These are phyloP conservation scores for Melanaphis sacchari DNA, from an alignment of 1,140 invertebrate genomes.

Conservation along the genomic window DNA sequence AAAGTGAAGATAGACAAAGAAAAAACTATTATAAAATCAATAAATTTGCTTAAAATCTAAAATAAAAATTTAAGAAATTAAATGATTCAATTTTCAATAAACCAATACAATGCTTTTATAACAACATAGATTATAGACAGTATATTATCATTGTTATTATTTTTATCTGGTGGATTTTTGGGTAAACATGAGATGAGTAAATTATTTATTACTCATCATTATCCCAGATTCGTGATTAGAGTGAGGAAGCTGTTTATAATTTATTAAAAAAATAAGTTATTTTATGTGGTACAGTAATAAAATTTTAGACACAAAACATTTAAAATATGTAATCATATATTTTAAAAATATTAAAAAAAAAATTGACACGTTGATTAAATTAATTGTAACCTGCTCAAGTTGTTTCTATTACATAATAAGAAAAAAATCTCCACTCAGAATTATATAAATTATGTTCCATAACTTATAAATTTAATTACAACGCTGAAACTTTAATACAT, in stretches of 20 bases:
- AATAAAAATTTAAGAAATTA: too few relatives aligned
- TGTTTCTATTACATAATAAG: not conserved
- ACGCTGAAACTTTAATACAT: not conserved
- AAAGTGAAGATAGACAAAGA: too few relatives aligned
- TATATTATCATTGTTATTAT: not conserved
- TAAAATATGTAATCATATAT: not conserved
- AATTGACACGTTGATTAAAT: not conserved
- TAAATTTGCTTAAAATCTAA: too few relatives aligned
- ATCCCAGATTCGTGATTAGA: not conserved
- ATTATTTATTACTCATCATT: not conserved
- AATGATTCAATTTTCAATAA: not conserved
- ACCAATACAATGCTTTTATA: not conserved
- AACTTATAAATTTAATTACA: conserved; percentile 19
- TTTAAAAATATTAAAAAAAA: not conserved
- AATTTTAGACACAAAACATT: not conserved
- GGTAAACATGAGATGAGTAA: not conserved
- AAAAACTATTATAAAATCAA: too few relatives aligned
- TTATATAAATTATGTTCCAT: conserved; percentile 1
- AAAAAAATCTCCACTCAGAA: not conserved
- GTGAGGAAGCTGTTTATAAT: not conserved
- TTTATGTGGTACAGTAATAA: not conserved
- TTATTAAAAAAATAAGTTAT: not conserved
- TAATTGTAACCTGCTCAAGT: not conserved
- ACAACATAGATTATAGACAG: too few relatives aligned
- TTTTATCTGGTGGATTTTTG: not conserved